Percentiles rank a stretch among this genome's conserved stretches.
phyloP scores from a whole-genome alignment of 2,797 vertebrate species.

The Emys orbicularis region DNA sequence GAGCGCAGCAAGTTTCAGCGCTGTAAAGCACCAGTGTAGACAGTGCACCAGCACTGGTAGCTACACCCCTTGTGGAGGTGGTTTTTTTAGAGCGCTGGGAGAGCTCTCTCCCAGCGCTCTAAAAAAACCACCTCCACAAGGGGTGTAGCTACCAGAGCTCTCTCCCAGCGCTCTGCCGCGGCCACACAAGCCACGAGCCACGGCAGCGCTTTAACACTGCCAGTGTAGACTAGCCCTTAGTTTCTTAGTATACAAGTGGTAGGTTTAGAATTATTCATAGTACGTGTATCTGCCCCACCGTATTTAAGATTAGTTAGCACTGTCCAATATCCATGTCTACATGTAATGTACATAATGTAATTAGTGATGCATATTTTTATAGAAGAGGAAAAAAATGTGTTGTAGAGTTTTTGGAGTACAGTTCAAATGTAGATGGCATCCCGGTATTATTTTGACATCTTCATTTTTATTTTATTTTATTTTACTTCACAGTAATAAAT shows the following conservation, averaged over 20 bases:
- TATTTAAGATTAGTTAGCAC: neutral
- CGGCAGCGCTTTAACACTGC: no score
- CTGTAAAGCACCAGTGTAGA: no score
- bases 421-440: neutral
- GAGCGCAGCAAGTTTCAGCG: no score
- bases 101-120: no score
- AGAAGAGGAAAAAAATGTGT: neutral
- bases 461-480: neutral
- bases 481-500: slow-evolving; percentile 83
- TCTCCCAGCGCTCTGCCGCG: no score
- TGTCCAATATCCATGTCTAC: neutral
- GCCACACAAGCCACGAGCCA: no score
- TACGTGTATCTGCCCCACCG: neutral
- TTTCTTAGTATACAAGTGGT: neutral
- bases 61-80: no score
- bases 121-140: no score
- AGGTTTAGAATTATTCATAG: neutral
- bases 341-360: neutral
- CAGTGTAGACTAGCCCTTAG: no score
- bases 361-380: neutral
- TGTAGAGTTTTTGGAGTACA: neutral
- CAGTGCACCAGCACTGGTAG: no score
- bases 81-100: no score
- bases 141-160: no score
- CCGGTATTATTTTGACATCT: neutral